Percentiles rank a stretch among this genome's conserved stretches.
Evolutionary conservation across 1,140 invertebrate genomes (phyloP).

Genomic region (Drosophila nikananu): DNA sequence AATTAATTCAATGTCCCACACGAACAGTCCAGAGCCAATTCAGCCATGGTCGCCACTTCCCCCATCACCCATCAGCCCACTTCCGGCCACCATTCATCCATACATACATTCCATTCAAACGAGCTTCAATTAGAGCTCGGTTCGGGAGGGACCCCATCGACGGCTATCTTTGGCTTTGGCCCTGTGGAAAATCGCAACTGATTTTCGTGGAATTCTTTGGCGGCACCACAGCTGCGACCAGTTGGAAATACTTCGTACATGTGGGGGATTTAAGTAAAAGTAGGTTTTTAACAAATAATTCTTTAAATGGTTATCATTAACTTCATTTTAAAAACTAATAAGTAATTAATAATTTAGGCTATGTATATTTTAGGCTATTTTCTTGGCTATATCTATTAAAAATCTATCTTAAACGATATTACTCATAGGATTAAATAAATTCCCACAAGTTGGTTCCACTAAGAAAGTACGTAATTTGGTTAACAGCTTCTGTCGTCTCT

Average conservation of each 20-base stretch:
- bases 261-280: neutral
- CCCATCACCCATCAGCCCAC: constrained; percentile 12
- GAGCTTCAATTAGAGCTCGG: constrained; percentile 42
- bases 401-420: neutral
- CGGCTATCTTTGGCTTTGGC: constrained; percentile 37
- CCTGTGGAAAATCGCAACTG: constrained; percentile 54
- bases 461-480: neutral
- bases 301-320: too few relatives aligned
- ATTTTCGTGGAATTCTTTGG: constrained; percentile 49
- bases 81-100: constrained; percentile 5
- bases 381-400: too few relatives aligned
- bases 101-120: constrained; percentile 15
- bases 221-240: constrained; percentile 19
- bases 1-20: constrained; percentile 64
- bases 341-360: neutral
- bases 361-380: too few relatives aligned
- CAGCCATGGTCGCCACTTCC: constrained; percentile 6
- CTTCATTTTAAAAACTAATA: neutral
- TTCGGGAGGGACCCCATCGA: constrained; percentile 13
- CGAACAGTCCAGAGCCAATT: constrained; percentile 28
- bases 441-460: neutral
- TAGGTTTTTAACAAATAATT: neutral
- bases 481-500: neutral
- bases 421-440: neutral
- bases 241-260: constrained; percentile 15